Evolutionary conservation across 2,888 invertebrate species (phyloP), one percentile per base, ranked within the genome.

Genomic region (Coronaproctus castanopsis): DNA sequence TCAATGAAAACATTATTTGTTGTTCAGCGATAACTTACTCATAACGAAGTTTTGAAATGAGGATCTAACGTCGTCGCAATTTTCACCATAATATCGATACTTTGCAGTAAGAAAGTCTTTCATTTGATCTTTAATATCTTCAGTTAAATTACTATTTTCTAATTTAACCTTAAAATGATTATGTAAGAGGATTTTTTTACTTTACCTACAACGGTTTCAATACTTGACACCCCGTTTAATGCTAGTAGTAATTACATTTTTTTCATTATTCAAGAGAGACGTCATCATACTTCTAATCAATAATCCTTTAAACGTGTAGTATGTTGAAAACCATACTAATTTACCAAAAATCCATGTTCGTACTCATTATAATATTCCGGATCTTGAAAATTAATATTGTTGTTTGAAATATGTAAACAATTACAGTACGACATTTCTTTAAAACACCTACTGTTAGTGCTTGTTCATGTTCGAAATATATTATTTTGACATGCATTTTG

Each of bases 171-270:
- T 73, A 1, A 76, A 67, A 65, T 75, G 74, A 2, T n/a, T n/a
- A n/a, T n/a, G n/a, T n/a, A n/a, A n/a, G n/a, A n/a, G n/a, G n/a
- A n/a, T n/a, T n/a, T n/a, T n/a, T n/a, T n/a, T n/a, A n/a, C n/a
- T n/a, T 75, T 21, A 74, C 73, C 69, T 75, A 75, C 54, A 75
- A 74, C 1, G 75, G 75, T 54, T 74, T 72, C 1, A 75, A 67
- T 14, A 74, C 74, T 48, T 67, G 3, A 74, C 64, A 53, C 69
- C 69, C 75, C 75, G n/a, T n/a, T n/a, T n/a, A n/a, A n/a, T n/a
- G n/a, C n/a, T n/a, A n/a, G n/a, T 61, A 3, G 70, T 69, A 19
- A 69, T 69, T 63, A 73, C 71, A 1, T 70, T 66, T 0, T 70
- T 69, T 20, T 61, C 71, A 54, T 68, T 68, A 14, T 71, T 71